Percentiles rank a stretch among this genome's conserved stretches.
These are phyloP conservation scores for Oenanthe melanoleuca DNA, from an alignment of 2,113 vertebrate genomes.

Conservation along the genomic window DNA sequence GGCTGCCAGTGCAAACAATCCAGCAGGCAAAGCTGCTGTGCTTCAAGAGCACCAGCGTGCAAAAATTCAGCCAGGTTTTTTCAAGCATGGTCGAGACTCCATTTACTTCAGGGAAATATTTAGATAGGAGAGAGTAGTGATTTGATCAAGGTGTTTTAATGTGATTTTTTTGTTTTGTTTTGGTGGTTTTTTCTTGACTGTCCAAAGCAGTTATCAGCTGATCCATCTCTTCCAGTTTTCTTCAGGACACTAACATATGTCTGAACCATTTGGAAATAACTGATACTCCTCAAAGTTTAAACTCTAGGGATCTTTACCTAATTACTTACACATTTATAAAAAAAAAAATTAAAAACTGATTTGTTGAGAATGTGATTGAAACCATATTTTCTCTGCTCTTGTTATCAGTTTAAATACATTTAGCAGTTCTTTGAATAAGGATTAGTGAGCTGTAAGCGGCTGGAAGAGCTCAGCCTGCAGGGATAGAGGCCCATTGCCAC, in stretches of 20 bases:
- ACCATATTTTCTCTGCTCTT: constrained; percentile 13
- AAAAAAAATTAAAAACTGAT: neutral
- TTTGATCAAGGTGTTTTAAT: constrained; percentile 51
- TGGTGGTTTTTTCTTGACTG: neutral
- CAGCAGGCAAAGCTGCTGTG: neutral
- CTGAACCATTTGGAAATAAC: constrained; percentile 45
- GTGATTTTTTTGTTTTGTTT: neutral
- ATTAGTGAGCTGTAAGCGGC: neutral
- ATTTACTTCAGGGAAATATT: constrained; percentile 21
- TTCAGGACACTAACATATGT: constrained; percentile 36
- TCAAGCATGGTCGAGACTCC: neutral
- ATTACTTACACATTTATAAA: constrained; percentile 63
- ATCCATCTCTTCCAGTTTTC: constrained; percentile 53
- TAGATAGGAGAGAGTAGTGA: neutral
- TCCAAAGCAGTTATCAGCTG: constrained; percentile 30
- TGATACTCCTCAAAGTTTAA: constrained; percentile 33
- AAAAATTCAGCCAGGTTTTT: neutral
- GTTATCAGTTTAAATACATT: constrained; percentile 45
- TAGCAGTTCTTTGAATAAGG: constrained; percentile 11
- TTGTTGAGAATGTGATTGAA: constrained; percentile 54
- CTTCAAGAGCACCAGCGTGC: neutral
- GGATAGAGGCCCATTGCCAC: constrained; percentile 57
- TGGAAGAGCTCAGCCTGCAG: neutral
- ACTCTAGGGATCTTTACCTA: constrained; percentile 51
- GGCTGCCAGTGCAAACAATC: neutral